These are phyloP conservation scores for Pseudotriccus pelzelni DNA, from an alignment of 2,797 vertebrate genomes.

Conservation along the genomic window DNA sequence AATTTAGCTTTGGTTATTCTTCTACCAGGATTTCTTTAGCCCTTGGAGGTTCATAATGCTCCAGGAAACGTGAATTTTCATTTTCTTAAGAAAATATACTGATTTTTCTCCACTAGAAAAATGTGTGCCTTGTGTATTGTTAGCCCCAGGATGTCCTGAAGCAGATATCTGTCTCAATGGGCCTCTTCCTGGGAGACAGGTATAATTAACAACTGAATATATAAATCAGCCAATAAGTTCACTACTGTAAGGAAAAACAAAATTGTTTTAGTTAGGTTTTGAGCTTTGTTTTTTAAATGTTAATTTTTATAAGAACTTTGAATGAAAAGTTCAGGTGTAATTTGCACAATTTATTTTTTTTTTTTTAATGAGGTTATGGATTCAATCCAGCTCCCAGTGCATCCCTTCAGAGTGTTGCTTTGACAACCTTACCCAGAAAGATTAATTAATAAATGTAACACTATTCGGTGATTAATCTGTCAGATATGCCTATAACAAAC, in stretches of 20 bases:
- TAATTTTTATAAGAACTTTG: neutral
- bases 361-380: neutral
- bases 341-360: neutral
- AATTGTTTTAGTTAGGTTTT: neutral
- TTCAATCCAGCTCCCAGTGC: neutral
- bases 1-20: conserved; percentile 43
- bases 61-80: conserved; percentile 5
- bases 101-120: neutral
- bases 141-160: neutral
- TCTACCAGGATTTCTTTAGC: conserved; percentile 26
- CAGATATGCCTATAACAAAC: neutral
- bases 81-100: conserved; percentile 50
- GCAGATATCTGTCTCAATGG: neutral
- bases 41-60: neutral
- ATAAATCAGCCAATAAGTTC: neutral
- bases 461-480: neutral
- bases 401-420: neutral
- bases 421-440: neutral
- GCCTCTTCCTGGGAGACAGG: neutral
- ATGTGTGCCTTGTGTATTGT: neutral
- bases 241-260: neutral
- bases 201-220: neutral
- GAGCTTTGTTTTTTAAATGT: neutral
- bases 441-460: neutral
- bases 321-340: neutral